Evolutionary conservation across 2,888 invertebrate genomes (phyloP), one percentile per base, ranked within the genome.

Genomic region (Liopterus haemorrhoidalis): DNA sequence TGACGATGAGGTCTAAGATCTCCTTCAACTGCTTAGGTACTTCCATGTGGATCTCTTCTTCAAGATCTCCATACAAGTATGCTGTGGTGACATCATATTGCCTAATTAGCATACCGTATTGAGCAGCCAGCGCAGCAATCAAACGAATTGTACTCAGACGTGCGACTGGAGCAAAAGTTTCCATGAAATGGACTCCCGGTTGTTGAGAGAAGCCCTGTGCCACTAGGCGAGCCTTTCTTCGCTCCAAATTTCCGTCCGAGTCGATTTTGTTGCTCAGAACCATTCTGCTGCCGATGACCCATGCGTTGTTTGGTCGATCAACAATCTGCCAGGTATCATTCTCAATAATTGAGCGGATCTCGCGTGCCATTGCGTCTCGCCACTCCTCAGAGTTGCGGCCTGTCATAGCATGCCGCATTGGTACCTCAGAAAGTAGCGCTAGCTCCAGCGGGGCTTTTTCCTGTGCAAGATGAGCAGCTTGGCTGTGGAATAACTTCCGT

Each of bases 51-150:
- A n/a, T n/a, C n/a, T n/a, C n/a, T n/a, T n/a, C n/a, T n/a, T n/a
- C n/a, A n/a, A n/a, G n/a, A n/a, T n/a, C n/a, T n/a, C n/a, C n/a
- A n/a, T n/a, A n/a, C n/a, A n/a, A n/a, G n/a, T n/a, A n/a, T n/a
- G n/a, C n/a, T n/a, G n/a, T 20, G 5, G 46, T 49, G 3, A 59
- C 46, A 28, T 58, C 56, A 20, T 55, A 40, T 12, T 60, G 56
- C 32, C 48, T 15, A 2, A 58, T 45, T 11, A 45, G 20, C 47
- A 57, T 47, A 8, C 41, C 39, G 5, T 47, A 21, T 36, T 47
- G 38, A 18, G 49, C 52, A 15, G 55, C 52, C 4, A 57, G 24
- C 4, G 55, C 52, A 21, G 52, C 33, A 18, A 57, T 11, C 3
- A 54, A 16, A 31, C 57, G 47, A 27, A 59, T 47, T 2, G 56